Conservation (phyloP, 64 coral and sea anemone species). For the Actinia equina region DNA sequence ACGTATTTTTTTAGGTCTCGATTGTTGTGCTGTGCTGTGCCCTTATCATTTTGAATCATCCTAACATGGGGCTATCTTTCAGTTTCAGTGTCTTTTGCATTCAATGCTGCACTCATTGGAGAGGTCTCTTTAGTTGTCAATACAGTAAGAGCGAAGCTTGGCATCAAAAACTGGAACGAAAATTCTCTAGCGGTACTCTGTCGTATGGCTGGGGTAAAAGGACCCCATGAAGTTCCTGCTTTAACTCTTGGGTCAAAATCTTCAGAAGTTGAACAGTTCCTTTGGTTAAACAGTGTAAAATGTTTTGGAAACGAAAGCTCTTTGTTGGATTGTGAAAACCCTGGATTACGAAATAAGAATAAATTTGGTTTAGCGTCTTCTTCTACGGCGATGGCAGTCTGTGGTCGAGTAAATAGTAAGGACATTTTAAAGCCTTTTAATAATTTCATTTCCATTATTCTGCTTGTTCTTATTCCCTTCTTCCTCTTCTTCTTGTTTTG, state of each 20-base stretch:
- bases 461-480: no score
- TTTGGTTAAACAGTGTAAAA: not conserved
- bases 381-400: not conserved
- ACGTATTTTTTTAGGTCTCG: no score
- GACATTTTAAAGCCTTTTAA: not conserved
- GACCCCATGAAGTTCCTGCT: not conserved
- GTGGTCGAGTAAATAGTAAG: not conserved
- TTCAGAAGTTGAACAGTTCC: not conserved
- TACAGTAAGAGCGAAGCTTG: not conserved
- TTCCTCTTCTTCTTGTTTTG: no score
- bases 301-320: constrained; percentile 4
- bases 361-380: not conserved
- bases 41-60: no score
- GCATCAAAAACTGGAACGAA: not conserved
- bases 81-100: not conserved
- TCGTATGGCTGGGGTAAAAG: not conserved
- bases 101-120: not conserved
- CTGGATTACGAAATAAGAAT: not conserved
- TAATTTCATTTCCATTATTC: no score
- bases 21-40: no score
- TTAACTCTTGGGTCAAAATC: not conserved
- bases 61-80: no score
- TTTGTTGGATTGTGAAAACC: not conserved
- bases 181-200: not conserved
- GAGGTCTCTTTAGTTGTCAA: not conserved